phyloP scores from a whole-genome alignment of 2,113 vertebrate genomes.

The Cyprinodon brontotheroides region DNA sequence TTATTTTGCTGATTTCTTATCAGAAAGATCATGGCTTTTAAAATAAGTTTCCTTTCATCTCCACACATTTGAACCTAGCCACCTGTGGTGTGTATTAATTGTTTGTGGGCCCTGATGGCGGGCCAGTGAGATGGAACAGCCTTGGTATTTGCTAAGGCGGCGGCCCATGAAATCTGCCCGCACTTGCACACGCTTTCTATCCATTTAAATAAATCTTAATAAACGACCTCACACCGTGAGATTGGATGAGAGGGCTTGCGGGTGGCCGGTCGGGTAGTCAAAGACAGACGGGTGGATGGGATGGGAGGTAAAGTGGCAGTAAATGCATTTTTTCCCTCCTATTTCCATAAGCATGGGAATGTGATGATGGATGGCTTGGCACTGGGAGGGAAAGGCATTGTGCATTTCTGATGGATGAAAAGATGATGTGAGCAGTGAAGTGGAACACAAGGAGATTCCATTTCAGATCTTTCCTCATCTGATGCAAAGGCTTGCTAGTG shows the following conservation, averaged over 20 bases:
- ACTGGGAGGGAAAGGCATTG: constrained; percentile 43
- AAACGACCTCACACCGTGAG: constrained; percentile 46
- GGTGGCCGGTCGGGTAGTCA: constrained; percentile 22
- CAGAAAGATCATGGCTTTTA: too few relatives aligned
- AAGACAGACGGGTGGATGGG: constrained; percentile 18
- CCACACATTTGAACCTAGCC: constrained; percentile 29
- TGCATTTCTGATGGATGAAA: constrained; percentile 50
- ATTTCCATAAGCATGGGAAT: constrained; percentile 65
- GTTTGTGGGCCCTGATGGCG: constrained; percentile 36
- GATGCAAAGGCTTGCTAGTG: constrained; percentile 35
- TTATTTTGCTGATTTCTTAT: too few relatives aligned
- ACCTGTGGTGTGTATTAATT: constrained; percentile 62
- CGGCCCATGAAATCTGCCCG: constrained; percentile 51
- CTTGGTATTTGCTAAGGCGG: constrained; percentile 66
- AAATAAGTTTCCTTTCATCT: background rate
- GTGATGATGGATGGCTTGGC: constrained; percentile 66
- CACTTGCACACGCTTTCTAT: constrained; percentile 58
- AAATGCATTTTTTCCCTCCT: constrained; percentile 46
- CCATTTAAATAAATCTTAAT: constrained; percentile 72
- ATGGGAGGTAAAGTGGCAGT: constrained; percentile 47
- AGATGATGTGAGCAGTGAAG: constrained; percentile 67
- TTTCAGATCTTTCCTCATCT: constrained; percentile 69
- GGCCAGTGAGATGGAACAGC: constrained; percentile 57
- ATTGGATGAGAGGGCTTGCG: constrained; percentile 21
- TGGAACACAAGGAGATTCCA: constrained; percentile 68